Evolutionary conservation across 1,140 invertebrate species (phyloP), one percentile per base, ranked within the genome.

Genomic region (Halyomorpha halys): DNA sequence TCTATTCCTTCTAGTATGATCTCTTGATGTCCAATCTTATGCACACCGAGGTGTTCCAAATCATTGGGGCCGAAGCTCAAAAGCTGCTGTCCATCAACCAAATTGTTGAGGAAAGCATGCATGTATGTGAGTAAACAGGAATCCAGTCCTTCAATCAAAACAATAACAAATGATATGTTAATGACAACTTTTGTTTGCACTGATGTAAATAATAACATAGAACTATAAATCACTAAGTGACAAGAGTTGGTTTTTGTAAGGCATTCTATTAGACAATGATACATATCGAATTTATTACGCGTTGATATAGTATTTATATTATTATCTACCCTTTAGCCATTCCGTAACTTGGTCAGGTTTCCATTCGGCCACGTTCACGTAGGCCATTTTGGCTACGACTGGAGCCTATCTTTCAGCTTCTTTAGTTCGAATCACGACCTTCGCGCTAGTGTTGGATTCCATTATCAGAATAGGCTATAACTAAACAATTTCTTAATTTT

Each of bases 301-400:
- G 47, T 39, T 39, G 34, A 11, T 39, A 39, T 6, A 39, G 5
- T 39, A 39, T 39, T 8, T 39, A 39, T 39, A 39, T 39, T 6
- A 39, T 39, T 39, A 39, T 39, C 34, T 39, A 39, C 91, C 92
- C 86, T 89, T 87, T 65, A 94, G 76, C 92, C 92, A 96, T 73
- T 94, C 90, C 66, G 86, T 90, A 63, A 94, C 91, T 82, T 94
- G 89, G 71, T 92, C 88, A n/a, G 89, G 85, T 68, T 86, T 87
- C 92, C 92, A 96, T 78, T 93, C 90, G 66, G 84, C 86, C 68
- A 94, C 87, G 78, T 93, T 92, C 70, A 93, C 85, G 76, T 89
- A 90, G 74, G 87, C 87, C 87, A 89, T 90, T 39, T 39, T 39
- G 34, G 34, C 34, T 39, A 39, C 34, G 34, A 39, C 34, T 39